Base-by-base conservation (phyloP, 1,140 invertebrate species). In the Pachypeltis micranthus region DNA sequence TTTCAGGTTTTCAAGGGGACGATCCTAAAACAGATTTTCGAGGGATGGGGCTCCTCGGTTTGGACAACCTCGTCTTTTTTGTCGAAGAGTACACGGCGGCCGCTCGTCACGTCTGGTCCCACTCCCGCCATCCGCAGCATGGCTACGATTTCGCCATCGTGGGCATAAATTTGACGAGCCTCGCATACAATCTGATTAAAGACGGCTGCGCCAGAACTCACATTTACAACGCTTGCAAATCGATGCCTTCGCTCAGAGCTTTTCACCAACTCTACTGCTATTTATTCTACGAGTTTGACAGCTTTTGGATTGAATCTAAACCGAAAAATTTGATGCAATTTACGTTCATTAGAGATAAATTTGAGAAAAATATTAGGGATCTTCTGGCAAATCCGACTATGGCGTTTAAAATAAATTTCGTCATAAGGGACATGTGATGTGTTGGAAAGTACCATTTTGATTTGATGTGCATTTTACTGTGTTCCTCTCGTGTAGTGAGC, bases 1-100 rank as follows among this genome's bases (percentile, higher is more conserved):
- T 51, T 51, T 68, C 21, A 51, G 96, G 96, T 7, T 98, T 96
- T 73, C 82, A 83, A 73, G 96, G 96, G 16, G 89, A 96, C 69
- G 94, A 98, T 79, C 96, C 96, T 0, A 88, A 90, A 75, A 98
- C 96, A 1, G 96, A 98, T 78, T 98, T 98, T 71, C 81, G 96
- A 55, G 96, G 95, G 62, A 98, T 98, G 93, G 96, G 96, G 61
- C 74, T 96, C n/a, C 78, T 98, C 16, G 93, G 94, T 2, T 74
- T 99, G 25, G 87, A 96, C 69, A 95, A 97, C 76, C 76, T 99
- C 1, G 71, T 96, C 69, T 96, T 84, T 73, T 96, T 97, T 79
- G 88, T 88, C 54, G 80, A 80, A 61, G 85, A 90, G 69, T 92
- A 95, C 74, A 82, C 81, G 16, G 81, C 81, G 66, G 81, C 85